Base-by-base conservation (phyloP, 2,888 invertebrate species). In the Cartodere bifasciata region DNA sequence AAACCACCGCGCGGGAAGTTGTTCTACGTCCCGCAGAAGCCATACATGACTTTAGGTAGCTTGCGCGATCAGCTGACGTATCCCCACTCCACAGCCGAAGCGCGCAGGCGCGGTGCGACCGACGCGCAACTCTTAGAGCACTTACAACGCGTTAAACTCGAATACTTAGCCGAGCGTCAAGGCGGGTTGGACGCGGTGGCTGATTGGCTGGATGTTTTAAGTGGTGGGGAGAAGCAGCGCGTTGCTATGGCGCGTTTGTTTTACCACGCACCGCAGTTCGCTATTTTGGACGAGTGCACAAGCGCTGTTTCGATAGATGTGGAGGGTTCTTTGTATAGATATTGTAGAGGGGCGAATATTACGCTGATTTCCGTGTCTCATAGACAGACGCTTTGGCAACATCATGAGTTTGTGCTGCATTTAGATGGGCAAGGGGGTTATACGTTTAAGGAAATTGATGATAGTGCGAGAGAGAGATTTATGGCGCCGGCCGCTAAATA, bases 281-380 rank as follows among this genome's bases (percentile, higher is more conserved):
- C 98, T 7, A 97, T 98, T 49, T 65, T 98, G 45, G 98, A 98
- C 53, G 98, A 98, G 60, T 98, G 98, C 56, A 98, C 98, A 1
- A 92, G 91, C 56, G 97, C 97, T 0, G 97, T 98, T 1, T 94
- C 92, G 28, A 90, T 97, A 0, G 98, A 98, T 58, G 97, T 98
- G 0, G 98, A 98, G 57, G 94, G 92, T 15, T 80, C 78, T 43
- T 95, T 98, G 86, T 98, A 98, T 55, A 80, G 82, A 46, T 90
- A 94, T 60, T 92, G 94, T 52, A 69, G 84, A 47, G 75, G 86
- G 64, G 73, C 70, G 46, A 78, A 78, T 33, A 97, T 97, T 53
- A 91, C 95, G 0, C 65, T 98, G 16, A 88, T 98, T 61, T 98
- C 97, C 1, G 97, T 98, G 15, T 94, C 94, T 0, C 98, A 98